phyloP scores from a whole-genome alignment of 2,797 vertebrate genomes.

The Pseudopleuronectes americanus region DNA sequence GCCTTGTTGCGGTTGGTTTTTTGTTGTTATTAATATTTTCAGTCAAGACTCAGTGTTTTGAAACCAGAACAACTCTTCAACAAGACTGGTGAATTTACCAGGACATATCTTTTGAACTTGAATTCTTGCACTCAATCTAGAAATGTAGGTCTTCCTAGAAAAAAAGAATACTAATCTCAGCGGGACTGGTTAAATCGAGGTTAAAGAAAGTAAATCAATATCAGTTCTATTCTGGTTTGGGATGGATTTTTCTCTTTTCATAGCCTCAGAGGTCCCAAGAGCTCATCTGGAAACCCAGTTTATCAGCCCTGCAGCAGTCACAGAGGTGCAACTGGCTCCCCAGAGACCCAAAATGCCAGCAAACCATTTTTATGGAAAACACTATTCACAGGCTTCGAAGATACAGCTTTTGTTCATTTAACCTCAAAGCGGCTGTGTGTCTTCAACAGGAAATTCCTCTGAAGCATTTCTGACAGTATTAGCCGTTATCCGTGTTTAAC shows the following conservation, averaged over 20 bases:
- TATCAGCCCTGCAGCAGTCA: slow-evolving; percentile 30
- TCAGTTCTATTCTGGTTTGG: slow-evolving; percentile 20
- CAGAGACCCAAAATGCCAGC: slow-evolving; percentile 25
- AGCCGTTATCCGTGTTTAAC: neutral
- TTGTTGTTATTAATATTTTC: neutral
- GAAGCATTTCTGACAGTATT: neutral
- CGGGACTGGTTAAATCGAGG: slow-evolving; percentile 16
- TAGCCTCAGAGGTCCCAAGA: slow-evolving; percentile 30
- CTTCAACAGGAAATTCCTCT: slow-evolving; percentile 10
- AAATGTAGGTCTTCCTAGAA: slow-evolving; percentile 9
- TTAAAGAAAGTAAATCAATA: slow-evolving; percentile 30
- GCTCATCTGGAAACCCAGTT: slow-evolving; percentile 42
- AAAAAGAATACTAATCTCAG: slow-evolving; percentile 10
- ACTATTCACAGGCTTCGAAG: slow-evolving; percentile 11
- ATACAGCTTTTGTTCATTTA: slow-evolving; percentile 22
- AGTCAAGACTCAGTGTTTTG: neutral
- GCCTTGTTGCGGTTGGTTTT: neutral
- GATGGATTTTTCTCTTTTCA: slow-evolving; percentile 40
- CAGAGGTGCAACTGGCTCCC: slow-evolving; percentile 31
- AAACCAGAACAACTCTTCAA: neutral
- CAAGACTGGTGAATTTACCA: neutral
- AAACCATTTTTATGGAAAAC: slow-evolving; percentile 32
- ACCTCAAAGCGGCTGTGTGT: neutral
- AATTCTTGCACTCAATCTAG: neutral
- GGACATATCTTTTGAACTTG: neutral